These are phyloP conservation scores for Mastomys natalensis DNA, from an alignment of 2,113 vertebrate species.

Conservation along the genomic window DNA sequence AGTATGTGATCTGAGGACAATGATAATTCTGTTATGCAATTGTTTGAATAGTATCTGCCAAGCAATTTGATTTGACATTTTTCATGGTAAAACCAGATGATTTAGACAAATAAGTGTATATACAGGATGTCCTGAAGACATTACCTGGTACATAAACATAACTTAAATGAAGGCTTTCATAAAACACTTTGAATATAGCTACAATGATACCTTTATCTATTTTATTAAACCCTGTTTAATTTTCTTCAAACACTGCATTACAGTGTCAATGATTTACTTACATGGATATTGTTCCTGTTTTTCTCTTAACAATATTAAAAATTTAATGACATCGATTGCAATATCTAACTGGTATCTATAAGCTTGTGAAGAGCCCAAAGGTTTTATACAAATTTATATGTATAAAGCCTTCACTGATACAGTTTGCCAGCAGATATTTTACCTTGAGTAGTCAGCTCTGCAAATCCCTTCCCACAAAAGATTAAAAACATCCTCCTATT, in stretches of 20 bases:
- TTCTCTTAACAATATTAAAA: slow-evolving; percentile 90
- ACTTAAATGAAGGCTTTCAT: slow-evolving; percentile 83
- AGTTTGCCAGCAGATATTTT: slow-evolving; percentile 91
- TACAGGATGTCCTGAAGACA: slow-evolving; percentile 74
- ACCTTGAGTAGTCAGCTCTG: slow-evolving; percentile 89
- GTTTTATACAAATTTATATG: slow-evolving; percentile 91
- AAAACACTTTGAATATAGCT: slow-evolving; percentile 61
- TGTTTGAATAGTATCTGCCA: slow-evolving; percentile 75
- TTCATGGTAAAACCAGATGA: slow-evolving; percentile 64
- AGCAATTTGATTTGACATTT: slow-evolving; percentile 66
- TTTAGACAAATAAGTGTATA: slow-evolving; percentile 78
- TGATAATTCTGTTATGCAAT: background rate
- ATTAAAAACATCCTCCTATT: slow-evolving; percentile 92
- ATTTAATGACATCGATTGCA: slow-evolving; percentile 89
- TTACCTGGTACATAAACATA: slow-evolving; percentile 77
- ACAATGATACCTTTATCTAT: slow-evolving; percentile 83
- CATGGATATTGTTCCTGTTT: slow-evolving; percentile 87
- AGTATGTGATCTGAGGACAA: background rate
- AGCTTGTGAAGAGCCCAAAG: slow-evolving; percentile 89
- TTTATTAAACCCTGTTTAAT: slow-evolving; percentile 83
- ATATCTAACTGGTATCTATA: slow-evolving; percentile 89
- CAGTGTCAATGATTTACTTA: slow-evolving; percentile 88
- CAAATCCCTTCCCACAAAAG: slow-evolving; percentile 91
- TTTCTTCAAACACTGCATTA: slow-evolving; percentile 86
- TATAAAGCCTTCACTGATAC: slow-evolving; percentile 90